Base-by-base conservation (phyloP, 2,888 invertebrate species). In the Punctoribates punctum region DNA sequence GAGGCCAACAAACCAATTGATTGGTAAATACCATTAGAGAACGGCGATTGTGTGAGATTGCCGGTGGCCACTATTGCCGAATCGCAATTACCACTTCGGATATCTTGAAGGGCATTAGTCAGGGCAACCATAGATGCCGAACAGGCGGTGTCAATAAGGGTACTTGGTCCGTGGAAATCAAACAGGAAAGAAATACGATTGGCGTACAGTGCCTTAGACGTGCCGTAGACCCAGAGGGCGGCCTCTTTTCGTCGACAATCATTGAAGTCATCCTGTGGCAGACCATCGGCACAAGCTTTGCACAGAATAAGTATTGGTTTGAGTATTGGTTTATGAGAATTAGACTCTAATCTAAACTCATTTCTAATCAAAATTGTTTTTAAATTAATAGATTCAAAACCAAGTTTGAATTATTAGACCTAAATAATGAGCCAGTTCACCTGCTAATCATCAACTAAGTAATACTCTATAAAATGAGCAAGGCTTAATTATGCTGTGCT, bases 101-200 rank as follows among this genome's bases (percentile, higher is more conserved):
- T 93, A 57, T 94, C 91, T 6, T 86, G 84, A 75, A 90, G 87
- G 4, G 94, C 94, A 70, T 94, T 93, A 82, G 96, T 90, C 83
- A 98, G 86, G 23, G 96, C 97, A 83, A 93, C 90, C 83, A 97
- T 86, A 79, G 95, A 93, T 81, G 96, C 96, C 0, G 97, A 97
- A 85, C 98, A 99, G 13, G 98, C 98, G 1, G 98, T 97, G 85
- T 99, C 98, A 67, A 98, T 86, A 46, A 95, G 91, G 85, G 91
- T 96, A 83, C 96, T 96, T 11, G 98, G 98, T 1, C 98, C 89
- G 83, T 89, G 91, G 80, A 97, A 91, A 84, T 98, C 96, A 85
- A 97, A 97, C 73, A 94, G 90, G 86, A 90, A 99, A 0, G 96
- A 97, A 78, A 99, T 88, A 82, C 90, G 88, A 83, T 97, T 97